Conservation (phyloP, 2,113 vertebrate genomes). For the Chaenocephalus aceratus region DNA sequence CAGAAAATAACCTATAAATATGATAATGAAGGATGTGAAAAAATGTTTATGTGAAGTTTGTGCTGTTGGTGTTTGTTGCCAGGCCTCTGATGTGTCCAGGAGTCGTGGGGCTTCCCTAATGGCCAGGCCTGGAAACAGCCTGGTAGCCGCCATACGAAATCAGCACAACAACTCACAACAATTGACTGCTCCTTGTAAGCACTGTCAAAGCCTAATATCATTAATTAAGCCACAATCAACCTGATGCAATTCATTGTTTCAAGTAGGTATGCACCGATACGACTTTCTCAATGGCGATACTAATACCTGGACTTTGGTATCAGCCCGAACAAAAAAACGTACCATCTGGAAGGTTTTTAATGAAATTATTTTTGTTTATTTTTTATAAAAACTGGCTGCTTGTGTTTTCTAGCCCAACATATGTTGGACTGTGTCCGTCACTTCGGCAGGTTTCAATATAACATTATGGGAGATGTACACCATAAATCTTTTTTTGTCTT, state of each 20-base stretch:
- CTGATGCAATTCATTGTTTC: neutral
- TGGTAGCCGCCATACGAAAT: conserved; percentile 92
- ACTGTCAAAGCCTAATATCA: neutral
- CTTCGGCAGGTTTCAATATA: too few species aligned
- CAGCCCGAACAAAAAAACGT: too few species aligned
- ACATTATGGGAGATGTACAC: too few species aligned
- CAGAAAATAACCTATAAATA: neutral
- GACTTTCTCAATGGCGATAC: too few species aligned
- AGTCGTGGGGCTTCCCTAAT: conserved; percentile 91
- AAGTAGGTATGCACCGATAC: too few species aligned
- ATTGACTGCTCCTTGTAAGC: conserved; percentile 77
- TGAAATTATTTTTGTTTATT: too few species aligned
- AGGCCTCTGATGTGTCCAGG: conserved; percentile 97
- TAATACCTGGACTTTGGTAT: too few species aligned
- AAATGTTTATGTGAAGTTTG: neutral
- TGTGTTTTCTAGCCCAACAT: too few species aligned
- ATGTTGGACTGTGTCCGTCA: too few species aligned
- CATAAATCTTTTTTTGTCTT: too few species aligned
- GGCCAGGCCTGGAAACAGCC: conserved; percentile 89
- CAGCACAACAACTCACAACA: conserved; percentile 90
- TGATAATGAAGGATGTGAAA: neutral
- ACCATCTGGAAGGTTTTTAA: too few species aligned
- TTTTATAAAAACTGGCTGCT: too few species aligned
- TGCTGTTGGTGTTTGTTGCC: conserved; percentile 23
- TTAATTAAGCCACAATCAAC: neutral